phyloP scores from a whole-genome alignment of 2,888 invertebrate species.

The Artemia sinica region DNA sequence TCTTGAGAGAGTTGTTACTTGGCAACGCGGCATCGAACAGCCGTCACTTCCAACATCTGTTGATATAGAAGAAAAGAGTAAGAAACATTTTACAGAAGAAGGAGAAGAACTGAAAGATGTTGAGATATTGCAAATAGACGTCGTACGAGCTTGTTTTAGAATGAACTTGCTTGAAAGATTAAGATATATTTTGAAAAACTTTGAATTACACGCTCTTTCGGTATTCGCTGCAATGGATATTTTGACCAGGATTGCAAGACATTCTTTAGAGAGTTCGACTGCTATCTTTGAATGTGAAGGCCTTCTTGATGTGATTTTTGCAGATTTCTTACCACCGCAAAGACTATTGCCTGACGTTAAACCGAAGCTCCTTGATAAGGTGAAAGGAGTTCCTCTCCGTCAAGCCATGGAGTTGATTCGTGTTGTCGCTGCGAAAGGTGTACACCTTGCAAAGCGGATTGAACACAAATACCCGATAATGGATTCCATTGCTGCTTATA shows the following conservation, averaged over 20 bases:
- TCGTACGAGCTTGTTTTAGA: conserved; percentile 41
- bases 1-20: conserved; percentile 30
- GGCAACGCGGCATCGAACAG: conserved; percentile 35
- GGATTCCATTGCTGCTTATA: conserved; percentile 29
- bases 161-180: conserved; percentile 59
- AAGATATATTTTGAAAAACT: conserved; percentile 51
- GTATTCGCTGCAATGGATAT: conserved; percentile 58
- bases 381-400: conserved; percentile 48
- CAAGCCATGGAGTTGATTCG: conserved; percentile 55
- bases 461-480: conserved; percentile 34
- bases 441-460: conserved; percentile 38
- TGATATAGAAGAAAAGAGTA: conserved; percentile 27
- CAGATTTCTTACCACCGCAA: conserved; percentile 31
- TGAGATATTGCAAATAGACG: conserved; percentile 39
- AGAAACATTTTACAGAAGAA: conserved; percentile 35
- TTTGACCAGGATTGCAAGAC: conserved; percentile 55
- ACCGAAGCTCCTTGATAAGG: conserved; percentile 29
- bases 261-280: conserved; percentile 48
- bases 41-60: conserved; percentile 36
- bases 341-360: conserved; percentile 23
- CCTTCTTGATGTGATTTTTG: conserved; percentile 39
- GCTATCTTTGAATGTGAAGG: conserved; percentile 45
- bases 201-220: conserved; percentile 51
- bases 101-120: conserved; percentile 60
- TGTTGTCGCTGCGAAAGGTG: conserved; percentile 45